Conservation (phyloP, 2,797 vertebrate species). For the Pteropus rufus region DNA sequence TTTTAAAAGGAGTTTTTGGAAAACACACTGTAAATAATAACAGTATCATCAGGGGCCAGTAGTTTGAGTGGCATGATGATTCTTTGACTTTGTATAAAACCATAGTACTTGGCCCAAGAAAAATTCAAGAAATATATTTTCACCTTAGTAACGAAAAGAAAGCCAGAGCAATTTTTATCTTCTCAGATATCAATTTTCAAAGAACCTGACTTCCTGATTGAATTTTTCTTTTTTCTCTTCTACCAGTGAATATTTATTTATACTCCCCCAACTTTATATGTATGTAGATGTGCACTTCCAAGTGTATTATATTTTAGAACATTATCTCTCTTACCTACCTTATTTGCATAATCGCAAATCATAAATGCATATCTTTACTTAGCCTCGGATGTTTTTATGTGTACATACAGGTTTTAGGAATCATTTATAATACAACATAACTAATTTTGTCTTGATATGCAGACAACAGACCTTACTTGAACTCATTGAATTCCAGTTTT, state of each 20-base stretch:
- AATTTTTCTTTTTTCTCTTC: neutral
- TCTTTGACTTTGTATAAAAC: neutral
- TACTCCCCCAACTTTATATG: neutral
- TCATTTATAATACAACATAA: neutral
- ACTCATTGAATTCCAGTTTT: neutral
- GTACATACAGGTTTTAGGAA: neutral
- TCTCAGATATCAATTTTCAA: neutral
- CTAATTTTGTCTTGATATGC: neutral
- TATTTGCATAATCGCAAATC: neutral
- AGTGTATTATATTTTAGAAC: neutral
- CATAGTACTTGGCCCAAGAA: neutral
- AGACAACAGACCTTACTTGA: neutral
- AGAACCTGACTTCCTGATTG: neutral
- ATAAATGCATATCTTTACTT: neutral
- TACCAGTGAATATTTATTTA: neutral
- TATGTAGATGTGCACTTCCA: neutral
- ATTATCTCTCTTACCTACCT: neutral
- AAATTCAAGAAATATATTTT: neutral
- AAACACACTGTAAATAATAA: neutral
- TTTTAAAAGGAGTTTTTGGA: neutral
- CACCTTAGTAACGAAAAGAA: neutral
- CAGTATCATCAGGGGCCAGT: neutral
- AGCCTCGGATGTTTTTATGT: neutral
- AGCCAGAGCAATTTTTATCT: neutral
- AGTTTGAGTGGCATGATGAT: neutral